A percentile compares a stretch with the other conserved stretches of the same genome.
phyloP scores from a whole-genome alignment of 2,113 vertebrate genomes.

The Phyllopteryx taeniolatus region DNA sequence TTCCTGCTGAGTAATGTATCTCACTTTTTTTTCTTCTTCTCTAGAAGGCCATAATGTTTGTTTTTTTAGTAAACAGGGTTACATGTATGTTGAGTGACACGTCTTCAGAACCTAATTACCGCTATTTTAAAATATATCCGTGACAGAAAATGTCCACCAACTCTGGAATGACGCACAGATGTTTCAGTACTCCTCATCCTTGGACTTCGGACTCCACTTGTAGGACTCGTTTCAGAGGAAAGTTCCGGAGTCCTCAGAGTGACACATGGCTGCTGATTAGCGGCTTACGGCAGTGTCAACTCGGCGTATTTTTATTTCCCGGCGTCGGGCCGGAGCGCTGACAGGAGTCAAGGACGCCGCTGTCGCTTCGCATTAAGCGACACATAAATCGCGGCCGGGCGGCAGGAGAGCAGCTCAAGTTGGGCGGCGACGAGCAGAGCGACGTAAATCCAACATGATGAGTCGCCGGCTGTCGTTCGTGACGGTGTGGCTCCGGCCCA shows the following conservation, averaged over 20 bases:
- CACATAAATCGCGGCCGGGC: slow-evolving; percentile 62
- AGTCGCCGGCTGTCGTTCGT: neutral
- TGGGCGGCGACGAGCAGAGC: slow-evolving; percentile 58
- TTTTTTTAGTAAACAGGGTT: too few species aligned
- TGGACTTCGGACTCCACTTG: neutral
- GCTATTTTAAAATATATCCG: too few species aligned
- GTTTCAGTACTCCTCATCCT: neutral
- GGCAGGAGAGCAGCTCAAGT: slow-evolving; percentile 44
- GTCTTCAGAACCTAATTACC: too few species aligned
- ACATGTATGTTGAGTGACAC: too few species aligned
- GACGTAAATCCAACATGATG: slow-evolving; percentile 67
- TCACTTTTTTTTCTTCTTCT: too few species aligned
- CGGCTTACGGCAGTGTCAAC: slow-evolving; percentile 54
- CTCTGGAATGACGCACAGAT: too few species aligned
- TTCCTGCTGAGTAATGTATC: too few species aligned
- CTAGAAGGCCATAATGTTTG: too few species aligned
- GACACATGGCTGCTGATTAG: slow-evolving; percentile 65
- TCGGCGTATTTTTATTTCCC: slow-evolving; percentile 57
- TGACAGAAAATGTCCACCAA: too few species aligned
- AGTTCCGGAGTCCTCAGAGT: slow-evolving; percentile 8
- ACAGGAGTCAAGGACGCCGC: slow-evolving; percentile 69
- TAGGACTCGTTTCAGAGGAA: neutral
- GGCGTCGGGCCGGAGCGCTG: slow-evolving; percentile 53
- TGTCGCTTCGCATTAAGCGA: slow-evolving; percentile 72
- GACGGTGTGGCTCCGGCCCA: neutral